A percentile compares a stretch with the other conserved stretches of the same genome.
These are phyloP conservation scores for Aelia acuminata DNA, from an alignment of 2,888 invertebrate genomes.

Conservation along the genomic window DNA sequence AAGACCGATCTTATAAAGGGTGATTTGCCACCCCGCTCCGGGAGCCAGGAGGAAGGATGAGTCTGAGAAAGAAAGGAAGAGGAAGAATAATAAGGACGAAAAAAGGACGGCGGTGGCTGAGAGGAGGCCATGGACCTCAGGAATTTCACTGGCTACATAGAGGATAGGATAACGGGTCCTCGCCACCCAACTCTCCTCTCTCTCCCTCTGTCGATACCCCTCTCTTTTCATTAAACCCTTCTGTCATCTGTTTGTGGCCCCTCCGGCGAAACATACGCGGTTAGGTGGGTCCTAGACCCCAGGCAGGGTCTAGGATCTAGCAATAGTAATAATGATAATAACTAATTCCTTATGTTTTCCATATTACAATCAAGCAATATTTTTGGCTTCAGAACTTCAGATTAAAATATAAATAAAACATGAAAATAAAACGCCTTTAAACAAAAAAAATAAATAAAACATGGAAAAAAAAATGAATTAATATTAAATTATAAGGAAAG, in stretches of 20 bases:
- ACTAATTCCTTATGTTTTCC: too few species aligned
- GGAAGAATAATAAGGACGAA: not conserved
- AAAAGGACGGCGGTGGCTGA: not conserved
- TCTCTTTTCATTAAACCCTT: too few species aligned
- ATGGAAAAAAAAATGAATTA: too few species aligned
- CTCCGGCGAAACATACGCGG: too few species aligned
- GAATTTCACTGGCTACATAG: constrained; percentile 28
- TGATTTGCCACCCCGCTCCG: not conserved
- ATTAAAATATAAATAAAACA: too few species aligned
- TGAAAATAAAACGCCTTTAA: too few species aligned
- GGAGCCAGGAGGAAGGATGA: not conserved
- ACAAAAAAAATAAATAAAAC: too few species aligned
- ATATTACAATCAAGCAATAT: too few species aligned
- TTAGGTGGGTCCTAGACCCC: too few species aligned
- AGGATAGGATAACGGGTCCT: not conserved
- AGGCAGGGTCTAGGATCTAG: too few species aligned
- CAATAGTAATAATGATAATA: not conserved
- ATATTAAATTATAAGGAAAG: too few species aligned
- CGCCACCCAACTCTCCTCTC: not conserved
- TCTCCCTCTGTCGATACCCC: not conserved
- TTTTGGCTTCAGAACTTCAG: too few species aligned
- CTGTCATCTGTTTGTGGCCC: not conserved
- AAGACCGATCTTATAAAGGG: not conserved
- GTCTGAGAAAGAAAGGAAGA: not conserved
- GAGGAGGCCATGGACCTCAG: not conserved